phyloP scores from a whole-genome alignment of 2,797 vertebrate genomes.

The Tragelaphus oryx region DNA sequence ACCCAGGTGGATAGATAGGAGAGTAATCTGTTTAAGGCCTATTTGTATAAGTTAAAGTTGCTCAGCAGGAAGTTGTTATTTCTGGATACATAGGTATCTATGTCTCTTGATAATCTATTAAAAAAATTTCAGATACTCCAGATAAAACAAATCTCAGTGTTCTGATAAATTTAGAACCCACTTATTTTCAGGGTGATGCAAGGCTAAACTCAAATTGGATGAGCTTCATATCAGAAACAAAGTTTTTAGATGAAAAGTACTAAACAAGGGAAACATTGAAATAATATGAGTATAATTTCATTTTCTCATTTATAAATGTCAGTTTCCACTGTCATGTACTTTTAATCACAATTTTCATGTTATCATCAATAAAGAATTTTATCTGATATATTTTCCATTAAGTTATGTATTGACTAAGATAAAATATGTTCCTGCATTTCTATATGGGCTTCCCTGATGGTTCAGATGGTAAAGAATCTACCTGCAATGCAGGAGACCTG shows the following conservation, averaged over 20 bases:
- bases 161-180: not conserved
- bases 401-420: not conserved
- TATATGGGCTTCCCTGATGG: not conserved
- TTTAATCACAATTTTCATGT: not conserved
- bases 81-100: not conserved
- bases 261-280: not conserved
- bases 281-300: not conserved
- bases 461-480: not conserved
- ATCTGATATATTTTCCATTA: not conserved
- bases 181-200: not conserved
- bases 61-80: not conserved
- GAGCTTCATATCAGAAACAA: not conserved
- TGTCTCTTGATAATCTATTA: not conserved
- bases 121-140: not conserved
- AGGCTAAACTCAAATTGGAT: not conserved
- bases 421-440: not conserved
- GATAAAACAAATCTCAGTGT: not conserved
- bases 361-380: not conserved
- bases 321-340: not conserved
- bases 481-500: rapidly evolving
- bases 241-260: not conserved
- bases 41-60: not conserved
- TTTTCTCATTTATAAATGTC: not conserved
- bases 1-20: not conserved
- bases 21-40: not conserved